Evolutionary conservation across 2,888 invertebrate species (phyloP), one percentile per base, ranked within the genome.

Genomic region (Leptarthrus brevirostris): DNA sequence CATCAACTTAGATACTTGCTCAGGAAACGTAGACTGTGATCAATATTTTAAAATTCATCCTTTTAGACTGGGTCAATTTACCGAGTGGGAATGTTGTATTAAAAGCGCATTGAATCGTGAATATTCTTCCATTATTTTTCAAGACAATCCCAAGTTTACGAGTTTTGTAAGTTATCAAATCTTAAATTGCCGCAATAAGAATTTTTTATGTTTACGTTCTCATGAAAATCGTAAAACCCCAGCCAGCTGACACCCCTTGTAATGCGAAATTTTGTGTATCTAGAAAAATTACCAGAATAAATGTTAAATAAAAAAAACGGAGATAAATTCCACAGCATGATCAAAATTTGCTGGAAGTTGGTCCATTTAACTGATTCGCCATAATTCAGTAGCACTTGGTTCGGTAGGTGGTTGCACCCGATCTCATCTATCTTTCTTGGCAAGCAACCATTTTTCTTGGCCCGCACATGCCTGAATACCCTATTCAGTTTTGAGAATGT

Each of bases 341-440:
- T 72, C 44, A 72, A 72, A 69, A 72, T 56, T 56, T 72, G 56
- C 26, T 72, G 40, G 36, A 72, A 72, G 47, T 49, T 72, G 72
- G 72, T 72, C 72, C 72, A 72, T 72, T 72, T 61, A 72, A 72
- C 72, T 72, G 61, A 72, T 72, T 72, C 61, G 49, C 44, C 30
- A 72, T 72, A 58, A 72, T 61, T 72, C 52, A 61, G 30, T 10
- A 71, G 40, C 53, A 53, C 54, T 53, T 71, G 53, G 71, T 40
- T 36, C 34, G 34, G 69, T 70, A 20, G 52, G 34, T 20, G 70
- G 70, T 12, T 70, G 34, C 34, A 24, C 52, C 52, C 26, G 47
- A 53, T 16, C 47, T 26, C 18, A 44, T 49, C 47, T 16, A 44
- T 66, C 49, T 66, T 47, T 24, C 66, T 14, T 49, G 49, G 66